Base-by-base conservation (phyloP, 2,797 vertebrate species). In the Microctenopoma steveboyesi region DNA sequence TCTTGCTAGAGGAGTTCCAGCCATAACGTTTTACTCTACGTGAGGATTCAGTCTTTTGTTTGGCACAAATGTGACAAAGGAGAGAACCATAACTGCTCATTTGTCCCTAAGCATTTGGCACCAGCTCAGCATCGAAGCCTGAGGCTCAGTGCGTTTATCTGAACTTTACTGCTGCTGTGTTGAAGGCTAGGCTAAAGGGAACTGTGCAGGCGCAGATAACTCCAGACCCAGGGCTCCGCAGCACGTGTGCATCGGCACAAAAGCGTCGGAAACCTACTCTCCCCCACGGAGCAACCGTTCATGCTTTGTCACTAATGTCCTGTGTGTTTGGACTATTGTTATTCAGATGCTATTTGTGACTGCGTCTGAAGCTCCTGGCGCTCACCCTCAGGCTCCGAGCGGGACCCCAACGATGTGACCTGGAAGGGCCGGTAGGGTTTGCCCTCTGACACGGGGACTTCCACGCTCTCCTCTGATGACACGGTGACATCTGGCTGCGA, bases 381-480 rank as follows among this genome's bases (percentile, higher is more conserved):
- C 94, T 15, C 93, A 99, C 98, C 97, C 94, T 99, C 96, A 0
- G 89, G 95, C 86, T 97, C 96, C 16, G 95, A 83, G 54, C 90
- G 88, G 51, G 96, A 94, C 0, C 96, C 97, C 92, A 98, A 90
- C n/a, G 96, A 96, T 79, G 94, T 95, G 93, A 97, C 95, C 87
- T 96, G 96, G 94, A 98, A 92, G 1, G 98, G 96, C 16, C 91
- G 95, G 93, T 96, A 97, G 7, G 96, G 95, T 73, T 95, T 96
- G 54, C 91, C 92, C 73, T 97, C 95, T 3, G 92, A 85, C 55
- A 90, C 53, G 0, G 94, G 93, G 7, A 94, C 86, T 69, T 98
- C 97, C 47, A 96, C 92, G 0, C 96, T 98, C 84, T 98, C 97
- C 86, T 98, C 96, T 0, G 96, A 98, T 64, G 96, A 96, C 82